These are phyloP conservation scores for Thunnus thynnus DNA, from an alignment of 2,113 vertebrate genomes.

Conservation along the genomic window DNA sequence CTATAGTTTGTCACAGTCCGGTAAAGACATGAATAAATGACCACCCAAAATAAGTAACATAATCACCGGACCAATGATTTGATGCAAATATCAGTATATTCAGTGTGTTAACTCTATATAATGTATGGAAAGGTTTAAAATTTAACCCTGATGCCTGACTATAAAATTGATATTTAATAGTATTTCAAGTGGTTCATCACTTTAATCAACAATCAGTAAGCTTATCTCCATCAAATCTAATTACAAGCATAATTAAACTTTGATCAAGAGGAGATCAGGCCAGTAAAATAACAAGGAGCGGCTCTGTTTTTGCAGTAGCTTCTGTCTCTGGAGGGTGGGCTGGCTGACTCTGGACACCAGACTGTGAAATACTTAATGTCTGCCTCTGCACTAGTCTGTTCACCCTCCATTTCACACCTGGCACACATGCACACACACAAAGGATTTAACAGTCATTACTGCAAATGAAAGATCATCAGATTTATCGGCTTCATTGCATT, in stretches of 20 bases:
- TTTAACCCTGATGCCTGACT: neutral
- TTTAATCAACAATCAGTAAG: conserved; percentile 44
- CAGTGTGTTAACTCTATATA: too few species aligned
- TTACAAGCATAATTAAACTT: conserved; percentile 73
- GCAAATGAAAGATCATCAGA: conserved; percentile 23
- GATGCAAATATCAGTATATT: neutral
- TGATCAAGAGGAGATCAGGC: conserved; percentile 37
- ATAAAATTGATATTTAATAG: conserved; percentile 36
- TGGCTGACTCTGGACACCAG: conserved; percentile 62
- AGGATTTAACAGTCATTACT: conserved; percentile 16
- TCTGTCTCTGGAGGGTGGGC: conserved; percentile 37
- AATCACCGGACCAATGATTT: conserved; percentile 7
- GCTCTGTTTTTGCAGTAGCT: conserved; percentile 37
- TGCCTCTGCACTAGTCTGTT: conserved; percentile 58
- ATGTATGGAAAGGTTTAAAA: neutral
- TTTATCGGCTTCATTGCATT: neutral
- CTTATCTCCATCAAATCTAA: conserved; percentile 60
- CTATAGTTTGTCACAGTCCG: conserved; percentile 59
- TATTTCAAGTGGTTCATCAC: conserved; percentile 25
- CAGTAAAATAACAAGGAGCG: conserved; percentile 48
- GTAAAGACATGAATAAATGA: conserved; percentile 37
- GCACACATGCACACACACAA: neutral
- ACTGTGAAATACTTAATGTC: conserved; percentile 75
- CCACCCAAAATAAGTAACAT: conserved; percentile 10
- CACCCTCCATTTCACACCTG: conserved; percentile 67